Percentiles rank a stretch among this genome's conserved stretches.
phyloP scores from a whole-genome alignment of 2,888 invertebrate species.

The Drosophila pegasa region DNA sequence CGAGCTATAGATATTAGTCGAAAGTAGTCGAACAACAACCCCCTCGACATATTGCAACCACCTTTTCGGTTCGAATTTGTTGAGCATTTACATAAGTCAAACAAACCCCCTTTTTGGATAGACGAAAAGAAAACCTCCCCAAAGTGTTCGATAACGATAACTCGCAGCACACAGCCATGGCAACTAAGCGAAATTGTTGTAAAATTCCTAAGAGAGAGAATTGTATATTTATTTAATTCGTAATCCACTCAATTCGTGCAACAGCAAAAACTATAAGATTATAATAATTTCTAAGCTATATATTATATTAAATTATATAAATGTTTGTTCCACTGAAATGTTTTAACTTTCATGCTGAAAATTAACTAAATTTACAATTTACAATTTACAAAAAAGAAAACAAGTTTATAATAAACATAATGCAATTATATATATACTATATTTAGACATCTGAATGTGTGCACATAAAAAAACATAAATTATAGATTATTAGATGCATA shows the following conservation, averaged over 20 bases:
- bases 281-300: constrained; percentile 43
- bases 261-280: constrained; percentile 38
- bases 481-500: constrained; percentile 41
- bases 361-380: constrained; percentile 56
- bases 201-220: constrained; percentile 26
- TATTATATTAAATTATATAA: constrained; percentile 31
- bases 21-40: constrained; percentile 20
- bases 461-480: constrained; percentile 47
- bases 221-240: constrained; percentile 43
- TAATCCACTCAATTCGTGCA: constrained; percentile 32
- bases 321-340: constrained; percentile 51
- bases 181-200: constrained; percentile 51
- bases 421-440: constrained; percentile 31
- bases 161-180: constrained; percentile 34
- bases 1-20: constrained; percentile 25
- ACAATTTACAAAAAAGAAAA: constrained; percentile 25
- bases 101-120: constrained; percentile 4
- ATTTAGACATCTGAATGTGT: constrained; percentile 67
- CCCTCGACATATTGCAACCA: constrained; percentile 39
- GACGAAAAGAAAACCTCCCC: background rate
- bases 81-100: constrained; percentile 50
- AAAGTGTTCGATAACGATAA: constrained; percentile 29
- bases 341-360: constrained; percentile 43
- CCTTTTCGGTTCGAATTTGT: constrained; percentile 44
- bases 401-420: constrained; percentile 26